Evolutionary conservation across 2,888 invertebrate genomes (phyloP).

Genomic region (Cynaeus angustus): DNA sequence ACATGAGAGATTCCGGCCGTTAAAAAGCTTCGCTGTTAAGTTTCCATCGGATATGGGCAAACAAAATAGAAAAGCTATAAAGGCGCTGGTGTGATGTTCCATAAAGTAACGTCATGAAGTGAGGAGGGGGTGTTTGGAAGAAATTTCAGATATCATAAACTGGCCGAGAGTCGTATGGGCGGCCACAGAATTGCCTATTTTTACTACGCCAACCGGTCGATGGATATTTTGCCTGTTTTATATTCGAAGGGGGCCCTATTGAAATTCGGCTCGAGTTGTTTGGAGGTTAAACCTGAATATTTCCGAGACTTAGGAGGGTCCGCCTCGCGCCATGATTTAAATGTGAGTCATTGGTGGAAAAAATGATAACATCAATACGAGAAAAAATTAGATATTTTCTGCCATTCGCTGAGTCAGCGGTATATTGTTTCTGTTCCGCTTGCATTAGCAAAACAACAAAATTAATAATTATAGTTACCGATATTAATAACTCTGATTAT

Average conservation of each 20-base stretch:
- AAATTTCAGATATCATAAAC: slow-evolving; percentile 57
- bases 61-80: slow-evolving; percentile 52
- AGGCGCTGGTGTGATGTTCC: slow-evolving; percentile 47
- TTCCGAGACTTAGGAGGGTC: slow-evolving; percentile 32
- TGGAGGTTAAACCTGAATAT: slow-evolving; percentile 54
- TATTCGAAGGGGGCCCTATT: slow-evolving; percentile 59
- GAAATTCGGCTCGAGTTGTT: slow-evolving; percentile 57
- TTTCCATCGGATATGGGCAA: slow-evolving; percentile 48
- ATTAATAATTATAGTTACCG: too few species aligned
- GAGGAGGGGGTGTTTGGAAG: slow-evolving; percentile 45
- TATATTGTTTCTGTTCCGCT: not conserved
- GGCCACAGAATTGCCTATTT: slow-evolving; percentile 62
- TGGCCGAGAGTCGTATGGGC: slow-evolving; percentile 56
- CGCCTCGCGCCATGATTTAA: slow-evolving; percentile 24
- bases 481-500: too few species aligned
- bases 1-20: slow-evolving; percentile 37
- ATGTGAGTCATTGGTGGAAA: slow-evolving; percentile 10
- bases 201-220: slow-evolving; percentile 57
- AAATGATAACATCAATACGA: not conserved
- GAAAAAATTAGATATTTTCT: slow-evolving; percentile 2
- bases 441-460: too few species aligned
- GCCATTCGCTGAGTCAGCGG: not conserved
- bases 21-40: slow-evolving; percentile 45
- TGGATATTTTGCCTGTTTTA: slow-evolving; percentile 57
- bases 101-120: slow-evolving; percentile 51